Evolutionary conservation across 2,888 invertebrate species (phyloP).

Genomic region (Folsomia candida): DNA sequence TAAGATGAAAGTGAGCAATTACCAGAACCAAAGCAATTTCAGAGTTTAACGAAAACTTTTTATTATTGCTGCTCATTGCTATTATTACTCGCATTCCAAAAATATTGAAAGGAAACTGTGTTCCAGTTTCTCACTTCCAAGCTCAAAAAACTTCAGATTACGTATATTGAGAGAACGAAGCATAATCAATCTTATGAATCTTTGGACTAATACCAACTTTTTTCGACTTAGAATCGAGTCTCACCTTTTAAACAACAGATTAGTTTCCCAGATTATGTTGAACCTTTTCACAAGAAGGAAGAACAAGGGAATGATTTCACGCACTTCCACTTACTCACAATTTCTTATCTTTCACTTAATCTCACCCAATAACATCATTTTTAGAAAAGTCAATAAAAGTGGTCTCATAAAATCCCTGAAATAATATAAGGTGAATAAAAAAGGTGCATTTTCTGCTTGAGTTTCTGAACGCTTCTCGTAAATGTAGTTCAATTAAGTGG

Average conservation of each 20-base stretch:
- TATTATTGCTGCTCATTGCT: not conserved
- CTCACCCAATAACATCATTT: slow-evolving; percentile 12
- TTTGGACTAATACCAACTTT: not conserved
- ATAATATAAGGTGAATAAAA: not conserved
- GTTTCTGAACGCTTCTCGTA: not conserved
- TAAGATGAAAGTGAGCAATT: not conserved
- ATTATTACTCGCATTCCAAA: too few relatives aligned
- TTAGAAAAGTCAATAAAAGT: slow-evolving; percentile 15
- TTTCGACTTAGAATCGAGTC: not conserved
- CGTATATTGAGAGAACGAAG: too few relatives aligned
- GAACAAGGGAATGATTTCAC: not conserved
- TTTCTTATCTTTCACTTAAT: slow-evolving; percentile 16
- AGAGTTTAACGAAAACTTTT: not conserved
- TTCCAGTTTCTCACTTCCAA: too few relatives aligned
- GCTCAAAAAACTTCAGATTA: too few relatives aligned
- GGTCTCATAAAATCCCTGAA: slow-evolving; percentile 1
- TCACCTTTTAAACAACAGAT: not conserved
- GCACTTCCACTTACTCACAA: not conserved
- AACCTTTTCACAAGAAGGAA: not conserved
- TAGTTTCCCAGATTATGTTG: not conserved
- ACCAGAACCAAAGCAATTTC: not conserved
- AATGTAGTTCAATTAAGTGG: not conserved
- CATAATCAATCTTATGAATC: not conserved
- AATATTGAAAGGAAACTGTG: too few relatives aligned
- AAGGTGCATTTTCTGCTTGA: not conserved